Base-by-base conservation (phyloP, 2,888 invertebrate species). In the Macrosoma leucophasiata region DNA sequence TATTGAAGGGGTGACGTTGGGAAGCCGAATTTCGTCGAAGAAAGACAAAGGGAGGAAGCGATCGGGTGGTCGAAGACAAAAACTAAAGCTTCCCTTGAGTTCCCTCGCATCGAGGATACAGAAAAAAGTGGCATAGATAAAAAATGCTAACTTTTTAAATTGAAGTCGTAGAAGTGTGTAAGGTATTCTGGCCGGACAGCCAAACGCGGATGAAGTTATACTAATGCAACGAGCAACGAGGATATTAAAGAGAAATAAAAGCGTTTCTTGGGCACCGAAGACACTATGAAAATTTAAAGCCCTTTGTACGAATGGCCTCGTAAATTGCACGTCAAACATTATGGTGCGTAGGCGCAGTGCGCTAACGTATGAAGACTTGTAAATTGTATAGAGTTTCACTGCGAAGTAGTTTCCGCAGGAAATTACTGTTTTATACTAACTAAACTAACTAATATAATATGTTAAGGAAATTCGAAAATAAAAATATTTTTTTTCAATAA, bases 31-130 rank as follows among this genome's bases (percentile, higher is more conserved):
- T 61, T 76, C 75, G 71, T 55, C 60, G 56, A 71, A 66, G 73
- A 52, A 52, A 49, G 57, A 77, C 81, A 81, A 81, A 78, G 76
- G 64, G 68, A 81, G 82, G 82, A 82, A 76, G 68, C 67, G 55
- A 58, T 58, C 63, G 68, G 75, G 74, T 74, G 75, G 74, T 54
- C 77, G 55, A 47, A 56, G 48, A 58, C 62, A 74, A 76, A 76
- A 74, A 72, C 65, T 58, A 69, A 66, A 62, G 60, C 53, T 62
- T 41, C 54, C 43, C 53, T 38, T 39, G 44, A 57, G 67, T 71
- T 76, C 71, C 74, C 66, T 54, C 55, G 54, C 47, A 39, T 47
- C 48, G 47, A 60, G 65, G 72, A 68, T 64, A 64, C 49, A 53
- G 55, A 68, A 76, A 70, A 65, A 65, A 38, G 27, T 42, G 38